Base-by-base conservation (phyloP, 2,888 invertebrate species). In the Odiellus spinosus region DNA sequence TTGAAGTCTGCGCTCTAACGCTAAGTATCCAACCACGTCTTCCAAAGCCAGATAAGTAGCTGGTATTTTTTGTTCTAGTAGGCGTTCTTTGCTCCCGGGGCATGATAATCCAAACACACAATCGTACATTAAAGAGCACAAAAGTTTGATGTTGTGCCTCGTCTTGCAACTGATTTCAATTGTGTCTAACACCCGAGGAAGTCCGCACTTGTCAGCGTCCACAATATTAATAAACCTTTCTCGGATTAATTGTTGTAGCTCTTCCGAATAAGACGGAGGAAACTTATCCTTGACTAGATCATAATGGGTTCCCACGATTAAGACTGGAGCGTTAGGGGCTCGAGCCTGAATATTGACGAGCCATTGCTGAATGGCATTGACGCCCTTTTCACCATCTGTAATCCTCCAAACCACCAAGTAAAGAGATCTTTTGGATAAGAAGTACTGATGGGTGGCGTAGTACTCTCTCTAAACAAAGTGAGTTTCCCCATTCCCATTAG, bases 401-500 rank as follows among this genome's bases (percentile, higher is more conserved):
- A 93, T 83, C 58, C 80, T 77, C 95, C 96, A 98, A 3, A 95
- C 76, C 1, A 96, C 95, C 45, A 98, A 71, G 65, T 95, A 98
- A 33, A 98, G 70, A 18, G 93, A 90, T 12, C 96, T 75, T 50
- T 90, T 85, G 0, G 95, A 93, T 40, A 98, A 70, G 66, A 98
- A 98, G 67, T 98, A 98, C 64, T 96, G 95, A 72, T 96, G 96
- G 0, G 96, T 96, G 0, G 95, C 88, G 65, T 96, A 96, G 65
- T 96, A 95, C 62, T 98, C 96, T 62, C 82, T 61, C 67, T 72
- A 56, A 38, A 59, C 46, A 35, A 5, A 40, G 32, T 35, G 14
- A 35, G 4, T 35, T n/a, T 2, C 14, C 1, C 17, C 36, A 36
- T 36, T 12, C 14, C 14, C 17, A 36, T 18, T n/a, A 15, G 8